Evolutionary conservation across 2,888 invertebrate genomes (phyloP), one percentile per base, ranked within the genome.

Genomic region (Patella ulyssiponensis): DNA sequence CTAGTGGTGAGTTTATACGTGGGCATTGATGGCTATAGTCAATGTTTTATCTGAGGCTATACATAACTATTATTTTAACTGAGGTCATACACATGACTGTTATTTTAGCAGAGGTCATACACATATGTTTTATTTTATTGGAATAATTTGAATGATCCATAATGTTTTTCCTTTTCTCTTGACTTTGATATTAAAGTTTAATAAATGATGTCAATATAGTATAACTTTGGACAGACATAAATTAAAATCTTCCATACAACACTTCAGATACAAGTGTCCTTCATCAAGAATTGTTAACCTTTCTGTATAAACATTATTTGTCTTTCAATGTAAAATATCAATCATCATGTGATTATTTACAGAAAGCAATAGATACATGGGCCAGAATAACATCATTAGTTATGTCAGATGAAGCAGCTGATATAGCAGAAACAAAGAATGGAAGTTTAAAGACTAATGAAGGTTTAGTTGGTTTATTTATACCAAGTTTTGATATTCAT

Each of bases 361-460:
- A 88, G 88, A 85, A 83, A 81, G 86, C 87, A 11, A 73, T 88
- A 52, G 84, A 84, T 70, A 83, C 85, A 1, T 86, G 86, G 85
- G 83, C 80, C 73, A 81, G 81, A 54, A 80, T 86, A 14, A 85
- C 87, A 0, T 80, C 80, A 33, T 78, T 88, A 54, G 86, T 86
- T n/a, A 84, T 88, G 87, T 86, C 73, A 82, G 80, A 74, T 56
- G 52, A 20, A 44, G 44, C 44, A 44, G 44, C 5, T 44, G 44
- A 44, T 44, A 44, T 44, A 44, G 1, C 44, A 44, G 44, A 44
- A 44, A 44, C 44, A 44, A 44, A 76, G 71, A 72, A 51, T 17
- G 72, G 58, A 72, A 53, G 23, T 2, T 44, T 72, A 72, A 58
- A 53, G 17, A 53, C 51, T 17, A 14, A 64, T n/a, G 20, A 64